Base-by-base conservation (phyloP, 2,888 invertebrate genomes). In the Hyposoter didymator region DNA sequence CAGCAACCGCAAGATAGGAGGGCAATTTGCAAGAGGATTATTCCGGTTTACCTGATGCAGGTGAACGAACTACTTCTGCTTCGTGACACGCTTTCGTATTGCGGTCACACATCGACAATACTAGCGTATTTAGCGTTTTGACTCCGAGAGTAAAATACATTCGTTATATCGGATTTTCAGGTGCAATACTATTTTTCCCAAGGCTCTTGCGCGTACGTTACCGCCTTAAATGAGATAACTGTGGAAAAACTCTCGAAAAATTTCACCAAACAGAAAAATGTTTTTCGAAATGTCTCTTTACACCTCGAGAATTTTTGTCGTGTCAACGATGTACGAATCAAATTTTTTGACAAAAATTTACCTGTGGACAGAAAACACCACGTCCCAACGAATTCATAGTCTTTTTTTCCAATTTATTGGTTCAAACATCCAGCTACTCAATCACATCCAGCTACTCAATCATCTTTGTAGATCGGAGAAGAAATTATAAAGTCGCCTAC, bases 21-120 rank as follows among this genome's bases (percentile, higher is more conserved):
- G 59, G 67, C 76, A 81, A 75, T 82, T 82, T 67, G 74, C 78
- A 79, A 78, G 82, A 79, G 75, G 74, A 82, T 85, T 82, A 82
- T 79, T 82, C 85, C 82, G 78, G 85, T 74, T 75, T 74, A 82
- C 79, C 78, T 85, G 78, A 84, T 73, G 74, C 84, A 84, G 81
- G 82, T 82, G 82, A 82, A 84, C 52, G 78, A 78, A 78, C 82
- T 78, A 73, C 82, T 82, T 84, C 66, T 67, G 67, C 52, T 64
- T 74, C 82, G 74, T 75, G 78, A 82, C 74, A 85, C 82, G 74
- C 43, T 47, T 64, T 79, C 64, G 70, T 70, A 85, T 85, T 78
- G 85, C 78, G 85, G 78, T 85, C 78, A 49, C 64, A 59, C 74
- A 72, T 78, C 52, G 22, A 69, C 74, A 59, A 74, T 80, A 67